Conservation (phyloP, 2,797 vertebrate genomes). For the Pseudochromis fuscus region DNA sequence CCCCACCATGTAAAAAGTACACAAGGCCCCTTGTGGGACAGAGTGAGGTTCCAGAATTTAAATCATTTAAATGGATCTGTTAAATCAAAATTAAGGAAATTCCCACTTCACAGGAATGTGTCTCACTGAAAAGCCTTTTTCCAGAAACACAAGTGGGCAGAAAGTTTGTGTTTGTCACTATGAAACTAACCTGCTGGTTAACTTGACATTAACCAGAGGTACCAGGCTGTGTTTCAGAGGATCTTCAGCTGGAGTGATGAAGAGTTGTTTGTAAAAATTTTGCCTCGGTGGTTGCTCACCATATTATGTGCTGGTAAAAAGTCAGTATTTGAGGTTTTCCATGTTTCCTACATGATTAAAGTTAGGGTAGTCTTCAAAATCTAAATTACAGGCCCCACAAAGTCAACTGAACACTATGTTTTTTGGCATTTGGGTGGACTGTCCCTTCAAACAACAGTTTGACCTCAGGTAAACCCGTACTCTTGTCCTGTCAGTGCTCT, state of each 20-base stretch:
- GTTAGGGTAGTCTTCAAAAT: not conserved
- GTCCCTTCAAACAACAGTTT: slow-evolving; percentile 12
- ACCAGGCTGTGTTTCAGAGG: not conserved
- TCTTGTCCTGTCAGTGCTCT: slow-evolving; percentile 15
- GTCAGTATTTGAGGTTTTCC: not conserved
- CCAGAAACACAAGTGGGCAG: not conserved
- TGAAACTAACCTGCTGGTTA: not conserved
- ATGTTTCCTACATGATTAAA: not conserved
- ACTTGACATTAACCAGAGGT: not conserved
- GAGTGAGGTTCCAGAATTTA: not conserved
- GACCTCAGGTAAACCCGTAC: slow-evolving; percentile 34
- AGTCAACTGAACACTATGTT: not conserved
- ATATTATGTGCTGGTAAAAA: not conserved
- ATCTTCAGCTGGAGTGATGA: too few relatives aligned
- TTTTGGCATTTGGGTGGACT: not conserved
- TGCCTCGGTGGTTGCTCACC: not conserved
- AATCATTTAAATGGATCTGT: not conserved
- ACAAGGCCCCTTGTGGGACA: not conserved
- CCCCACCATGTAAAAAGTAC: not conserved
- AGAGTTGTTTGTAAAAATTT: too few relatives aligned
- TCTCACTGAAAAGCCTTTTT: not conserved
- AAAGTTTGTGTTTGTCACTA: not conserved
- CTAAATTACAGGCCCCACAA: not conserved
- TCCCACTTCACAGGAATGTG: not conserved
- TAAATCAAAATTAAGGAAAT: slow-evolving; percentile 27